These are phyloP conservation scores for Discoglossus pictus DNA, from an alignment of 2,797 vertebrate species.

Conservation along the genomic window DNA sequence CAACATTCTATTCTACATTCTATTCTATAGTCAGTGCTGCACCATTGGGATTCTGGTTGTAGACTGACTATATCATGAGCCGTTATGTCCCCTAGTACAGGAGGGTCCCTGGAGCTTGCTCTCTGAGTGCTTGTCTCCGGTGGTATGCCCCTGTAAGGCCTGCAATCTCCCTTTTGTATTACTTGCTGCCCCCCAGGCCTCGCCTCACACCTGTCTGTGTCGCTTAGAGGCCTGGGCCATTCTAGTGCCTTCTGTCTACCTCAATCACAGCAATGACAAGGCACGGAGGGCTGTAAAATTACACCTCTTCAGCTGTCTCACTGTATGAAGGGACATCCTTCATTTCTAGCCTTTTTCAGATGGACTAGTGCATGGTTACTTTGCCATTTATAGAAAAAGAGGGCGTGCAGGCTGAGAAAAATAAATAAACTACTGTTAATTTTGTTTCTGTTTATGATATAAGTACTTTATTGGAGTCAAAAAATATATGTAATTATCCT, in stretches of 20 bases:
- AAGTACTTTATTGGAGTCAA: no score
- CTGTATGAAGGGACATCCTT: slow-evolving; percentile 59
- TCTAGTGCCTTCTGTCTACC: slow-evolving; percentile 89
- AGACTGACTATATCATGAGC: no score
- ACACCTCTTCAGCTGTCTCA: slow-evolving; percentile 93
- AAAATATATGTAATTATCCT: no score
- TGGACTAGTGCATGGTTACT: slow-evolving; percentile 34
- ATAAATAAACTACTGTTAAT: no score
- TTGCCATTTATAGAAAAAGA: slow-evolving; percentile 50
- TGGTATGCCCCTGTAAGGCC: slow-evolving; percentile 31
- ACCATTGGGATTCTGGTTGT: no score
- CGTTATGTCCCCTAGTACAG: not conserved
- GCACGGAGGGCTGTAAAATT: slow-evolving; percentile 83
- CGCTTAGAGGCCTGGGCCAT: slow-evolving; percentile 85
- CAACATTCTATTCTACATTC: no score
- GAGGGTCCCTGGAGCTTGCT: not conserved
- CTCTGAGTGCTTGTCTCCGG: not conserved
- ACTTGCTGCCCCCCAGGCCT: slow-evolving; percentile 64
- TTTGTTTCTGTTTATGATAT: no score
- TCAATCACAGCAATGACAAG: slow-evolving; percentile 91
- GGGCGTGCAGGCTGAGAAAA: no score
- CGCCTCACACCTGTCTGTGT: slow-evolving; percentile 90
- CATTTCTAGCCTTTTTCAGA: slow-evolving; percentile 51
- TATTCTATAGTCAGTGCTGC: no score
- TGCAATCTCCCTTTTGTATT: slow-evolving; percentile 58